Evolutionary conservation across 1,140 invertebrate species (phyloP).

Genomic region (Trypoxylus dichotomus): DNA sequence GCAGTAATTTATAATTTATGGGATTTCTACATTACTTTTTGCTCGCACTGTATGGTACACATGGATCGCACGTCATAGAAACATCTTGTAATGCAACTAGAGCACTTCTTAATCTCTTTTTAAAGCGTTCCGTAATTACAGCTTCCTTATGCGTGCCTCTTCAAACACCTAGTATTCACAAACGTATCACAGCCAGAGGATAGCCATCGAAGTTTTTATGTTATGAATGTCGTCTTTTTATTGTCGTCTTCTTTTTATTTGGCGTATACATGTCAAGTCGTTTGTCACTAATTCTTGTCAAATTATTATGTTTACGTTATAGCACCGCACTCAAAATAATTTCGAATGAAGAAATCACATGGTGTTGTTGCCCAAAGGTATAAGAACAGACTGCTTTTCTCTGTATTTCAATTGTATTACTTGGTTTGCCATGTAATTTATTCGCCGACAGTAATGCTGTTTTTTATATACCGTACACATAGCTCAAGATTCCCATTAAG

Average conservation of each 20-base stretch:
- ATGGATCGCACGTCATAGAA: not conserved
- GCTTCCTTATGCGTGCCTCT: not conserved
- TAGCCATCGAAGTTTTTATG: not conserved
- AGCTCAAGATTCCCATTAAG: not conserved
- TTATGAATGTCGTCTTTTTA: not conserved
- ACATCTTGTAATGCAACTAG: constrained; percentile 11
- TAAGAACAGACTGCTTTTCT: not conserved
- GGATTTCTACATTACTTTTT: no score
- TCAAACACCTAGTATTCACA: not conserved
- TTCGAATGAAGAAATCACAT: constrained; percentile 14
- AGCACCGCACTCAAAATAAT: constrained; percentile 5
- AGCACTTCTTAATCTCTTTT: constrained; percentile 18
- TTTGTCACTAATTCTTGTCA: constrained; percentile 19
- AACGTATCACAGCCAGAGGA: not conserved
- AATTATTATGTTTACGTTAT: constrained; percentile 19
- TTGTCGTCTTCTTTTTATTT: not conserved
- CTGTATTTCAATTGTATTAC: not conserved
- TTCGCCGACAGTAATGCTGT: not conserved
- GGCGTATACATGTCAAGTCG: not conserved
- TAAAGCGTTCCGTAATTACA: constrained; percentile 5
- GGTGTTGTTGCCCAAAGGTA: not conserved
- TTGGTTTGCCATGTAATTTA: not conserved
- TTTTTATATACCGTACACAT: no score
- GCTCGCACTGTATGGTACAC: not conserved
- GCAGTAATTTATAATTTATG: no score